Percentiles rank a stretch among this genome's conserved stretches.
Conservation (phyloP, 1,140 invertebrate genomes). For the Micrasema longulum region DNA sequence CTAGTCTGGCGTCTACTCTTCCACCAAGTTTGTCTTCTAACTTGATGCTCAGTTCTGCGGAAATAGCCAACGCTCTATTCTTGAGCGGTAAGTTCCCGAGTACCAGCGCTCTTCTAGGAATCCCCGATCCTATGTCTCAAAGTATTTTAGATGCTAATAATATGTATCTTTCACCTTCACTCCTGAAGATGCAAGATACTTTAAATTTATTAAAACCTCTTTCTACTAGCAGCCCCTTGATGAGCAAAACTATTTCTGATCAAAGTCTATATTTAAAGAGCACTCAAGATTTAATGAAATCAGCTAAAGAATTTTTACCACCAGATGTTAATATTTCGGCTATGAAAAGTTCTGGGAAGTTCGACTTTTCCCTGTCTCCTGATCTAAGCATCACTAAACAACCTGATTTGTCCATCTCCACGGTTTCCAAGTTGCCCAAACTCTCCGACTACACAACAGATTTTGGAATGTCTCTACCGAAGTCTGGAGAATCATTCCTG, state of each 20-base stretch:
- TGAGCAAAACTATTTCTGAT: conserved; percentile 62
- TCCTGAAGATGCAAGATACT: conserved; percentile 68
- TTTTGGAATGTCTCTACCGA: conserved; percentile 59
- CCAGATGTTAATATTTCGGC: conserved; percentile 64
- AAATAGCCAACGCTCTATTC: conserved; percentile 73
- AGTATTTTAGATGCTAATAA: conserved; percentile 77
- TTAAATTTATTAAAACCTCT: conserved; percentile 62
- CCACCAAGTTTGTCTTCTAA: conserved; percentile 69
- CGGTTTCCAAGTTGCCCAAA: conserved; percentile 48
- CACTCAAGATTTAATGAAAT: conserved; percentile 64
- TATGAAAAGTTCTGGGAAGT: conserved; percentile 59
- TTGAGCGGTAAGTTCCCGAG: conserved; percentile 72
- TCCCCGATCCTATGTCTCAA: conserved; percentile 76
- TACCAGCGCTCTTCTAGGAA: conserved; percentile 68
- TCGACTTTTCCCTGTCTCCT: conserved; percentile 56
- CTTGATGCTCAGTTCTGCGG: conserved; percentile 71
- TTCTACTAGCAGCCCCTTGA: conserved; percentile 63
- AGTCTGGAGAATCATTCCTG: conserved; percentile 63
- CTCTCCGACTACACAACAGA: conserved; percentile 57
- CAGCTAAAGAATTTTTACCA: conserved; percentile 65
- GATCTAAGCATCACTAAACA: conserved; percentile 50
- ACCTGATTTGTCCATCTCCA: conserved; percentile 51
- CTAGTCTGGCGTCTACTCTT: conserved; percentile 59
- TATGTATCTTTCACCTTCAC: conserved; percentile 72
- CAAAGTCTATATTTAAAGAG: conserved; percentile 64